phyloP scores from a whole-genome alignment of 1,140 invertebrate species.

The Bombus vancouverensis region DNA sequence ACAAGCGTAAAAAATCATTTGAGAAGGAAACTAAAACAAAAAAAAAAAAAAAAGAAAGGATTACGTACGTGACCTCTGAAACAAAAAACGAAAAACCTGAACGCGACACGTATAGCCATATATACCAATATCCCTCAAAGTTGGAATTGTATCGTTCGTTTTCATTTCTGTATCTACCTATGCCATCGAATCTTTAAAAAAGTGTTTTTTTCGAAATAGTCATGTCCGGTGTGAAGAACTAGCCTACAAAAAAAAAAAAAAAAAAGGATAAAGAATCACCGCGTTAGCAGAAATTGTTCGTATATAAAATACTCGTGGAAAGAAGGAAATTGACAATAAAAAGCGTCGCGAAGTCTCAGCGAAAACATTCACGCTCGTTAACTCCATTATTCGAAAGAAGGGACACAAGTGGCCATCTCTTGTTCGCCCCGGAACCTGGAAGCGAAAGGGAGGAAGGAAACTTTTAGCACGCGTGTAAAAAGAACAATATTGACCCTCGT shows the following conservation, averaged over 20 bases:
- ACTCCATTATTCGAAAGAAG: conserved; percentile 1
- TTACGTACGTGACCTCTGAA: background rate
- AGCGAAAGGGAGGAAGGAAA: too few relatives aligned
- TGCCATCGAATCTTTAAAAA: background rate
- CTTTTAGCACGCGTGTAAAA: conserved; percentile 27
- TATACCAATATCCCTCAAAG: background rate
- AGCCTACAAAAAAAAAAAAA: background rate
- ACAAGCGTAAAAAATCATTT: background rate
- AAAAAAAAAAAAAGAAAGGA: background rate
- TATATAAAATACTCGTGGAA: background rate
- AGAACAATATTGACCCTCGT: conserved; percentile 66
- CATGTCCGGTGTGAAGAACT: background rate
- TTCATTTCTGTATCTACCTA: background rate
- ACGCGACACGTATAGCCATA: background rate
- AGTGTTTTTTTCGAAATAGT: background rate
- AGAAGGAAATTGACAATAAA: background rate
- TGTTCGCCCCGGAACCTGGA: background rate
- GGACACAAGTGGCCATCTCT: background rate
- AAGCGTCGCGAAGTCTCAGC: background rate
- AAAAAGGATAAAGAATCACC: background rate
- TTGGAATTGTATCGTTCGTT: background rate
- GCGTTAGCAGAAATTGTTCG: too few relatives aligned
- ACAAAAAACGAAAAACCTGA: background rate
- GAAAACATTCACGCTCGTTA: conserved; percentile 33
- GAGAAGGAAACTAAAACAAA: background rate